Evolutionary conservation across 2,113 vertebrate species (phyloP).

Genomic region (Mesembrinibis cayennensis): DNA sequence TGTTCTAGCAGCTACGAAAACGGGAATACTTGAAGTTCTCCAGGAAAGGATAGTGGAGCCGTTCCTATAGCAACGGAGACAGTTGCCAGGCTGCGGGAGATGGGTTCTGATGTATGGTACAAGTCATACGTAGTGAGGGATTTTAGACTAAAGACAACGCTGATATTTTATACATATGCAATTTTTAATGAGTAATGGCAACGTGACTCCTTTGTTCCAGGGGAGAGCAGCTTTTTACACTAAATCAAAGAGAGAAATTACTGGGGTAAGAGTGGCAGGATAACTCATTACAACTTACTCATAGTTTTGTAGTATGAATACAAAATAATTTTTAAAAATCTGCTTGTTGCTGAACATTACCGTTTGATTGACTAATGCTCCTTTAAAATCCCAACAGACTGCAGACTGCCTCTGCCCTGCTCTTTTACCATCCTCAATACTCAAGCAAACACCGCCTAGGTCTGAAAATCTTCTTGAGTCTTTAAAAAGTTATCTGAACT

Average conservation of each 20-base stretch:
- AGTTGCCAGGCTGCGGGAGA: conserved; percentile 55
- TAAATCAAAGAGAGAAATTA: background rate
- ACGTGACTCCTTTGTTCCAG: background rate
- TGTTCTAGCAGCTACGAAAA: background rate
- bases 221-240: background rate
- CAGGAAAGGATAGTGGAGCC: background rate
- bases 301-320: background rate
- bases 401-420: background rate
- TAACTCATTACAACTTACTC: background rate
- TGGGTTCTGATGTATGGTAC: background rate
- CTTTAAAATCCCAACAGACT: background rate
- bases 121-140: background rate
- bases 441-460: background rate
- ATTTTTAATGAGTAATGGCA: background rate
- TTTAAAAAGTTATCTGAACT: background rate
- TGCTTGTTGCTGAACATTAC: background rate
- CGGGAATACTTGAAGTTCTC: background rate
- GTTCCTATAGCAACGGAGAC: conserved; percentile 45
- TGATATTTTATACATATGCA: background rate
- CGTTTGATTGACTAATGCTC: background rate
- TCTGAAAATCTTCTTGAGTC: background rate
- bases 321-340: background rate
- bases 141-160: background rate
- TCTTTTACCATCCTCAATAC: background rate
- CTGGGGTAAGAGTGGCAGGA: background rate